Evolutionary conservation across 1,140 invertebrate species (phyloP).

Genomic region (Drosophila takahashii): DNA sequence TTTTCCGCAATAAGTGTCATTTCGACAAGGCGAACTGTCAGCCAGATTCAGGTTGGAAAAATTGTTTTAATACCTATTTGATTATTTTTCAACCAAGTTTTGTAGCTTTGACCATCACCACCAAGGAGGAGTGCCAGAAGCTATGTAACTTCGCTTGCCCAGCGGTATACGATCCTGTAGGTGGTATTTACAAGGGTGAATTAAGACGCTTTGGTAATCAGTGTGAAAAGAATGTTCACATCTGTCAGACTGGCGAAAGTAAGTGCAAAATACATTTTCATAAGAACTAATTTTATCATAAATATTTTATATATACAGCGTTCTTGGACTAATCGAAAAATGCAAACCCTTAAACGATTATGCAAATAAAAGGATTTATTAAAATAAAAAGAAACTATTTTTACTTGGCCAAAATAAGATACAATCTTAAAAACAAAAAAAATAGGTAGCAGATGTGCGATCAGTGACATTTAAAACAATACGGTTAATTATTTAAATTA

Average conservation of each 20-base stretch:
- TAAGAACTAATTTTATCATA: neutral
- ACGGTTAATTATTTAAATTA: no score
- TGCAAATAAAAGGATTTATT: neutral
- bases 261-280: neutral
- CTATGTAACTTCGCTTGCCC: conserved; percentile 18
- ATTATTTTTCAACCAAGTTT: neutral
- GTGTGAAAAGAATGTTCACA: conserved; percentile 31
- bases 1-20: conserved; percentile 64
- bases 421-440: no score
- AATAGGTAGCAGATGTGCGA: no score
- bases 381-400: no score
- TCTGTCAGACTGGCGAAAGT: conserved; percentile 42
- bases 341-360: neutral
- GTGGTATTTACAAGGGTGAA: conserved; percentile 32
- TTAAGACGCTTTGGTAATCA: conserved; percentile 35
- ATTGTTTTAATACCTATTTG: neutral
- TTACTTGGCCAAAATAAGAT: no score
- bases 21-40: conserved; percentile 59
- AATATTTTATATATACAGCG: neutral
- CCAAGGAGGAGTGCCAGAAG: conserved; percentile 60
- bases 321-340: neutral
- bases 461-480: no score
- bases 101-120: conserved; percentile 38
- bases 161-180: conserved; percentile 21
- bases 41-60: neutral